A percentile compares a stretch with the other conserved stretches of the same genome.
Evolutionary conservation across 1,140 invertebrate genomes (phyloP).

Genomic region (Adelges cooleyi): DNA sequence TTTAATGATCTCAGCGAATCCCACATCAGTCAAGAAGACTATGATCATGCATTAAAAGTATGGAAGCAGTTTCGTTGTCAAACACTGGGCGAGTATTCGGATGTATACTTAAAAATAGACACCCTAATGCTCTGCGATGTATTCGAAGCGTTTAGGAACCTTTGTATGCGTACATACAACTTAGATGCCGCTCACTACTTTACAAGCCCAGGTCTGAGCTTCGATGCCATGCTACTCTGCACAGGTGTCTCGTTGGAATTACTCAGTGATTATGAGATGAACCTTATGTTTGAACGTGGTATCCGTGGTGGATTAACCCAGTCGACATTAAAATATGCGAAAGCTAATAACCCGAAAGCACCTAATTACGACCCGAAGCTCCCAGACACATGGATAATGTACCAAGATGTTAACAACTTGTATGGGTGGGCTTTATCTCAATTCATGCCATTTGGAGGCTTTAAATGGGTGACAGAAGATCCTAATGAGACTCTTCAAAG

Average conservation of each 20-base stretch:
- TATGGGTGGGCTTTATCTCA: conserved; percentile 30
- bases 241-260: not conserved
- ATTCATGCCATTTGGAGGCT: not conserved
- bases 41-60: conserved; percentile 30
- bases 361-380: not conserved
- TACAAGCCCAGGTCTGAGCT: not conserved
- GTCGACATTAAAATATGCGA: not conserved
- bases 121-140: conserved; percentile 38
- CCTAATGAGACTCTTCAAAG: not conserved
- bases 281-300: not conserved
- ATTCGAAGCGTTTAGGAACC: conserved; percentile 39
- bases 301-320: not conserved
- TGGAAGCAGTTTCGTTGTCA: conserved; percentile 38
- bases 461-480: not conserved
- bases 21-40: not conserved
- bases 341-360: not conserved
- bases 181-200: no score
- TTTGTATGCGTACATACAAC: no score
- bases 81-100: conserved; percentile 38
- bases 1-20: not conserved
- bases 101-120: conserved; percentile 41
- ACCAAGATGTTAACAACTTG: not conserved
- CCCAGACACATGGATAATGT: not conserved
- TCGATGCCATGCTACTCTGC: not conserved
- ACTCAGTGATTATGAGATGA: not conserved